Conservation (phyloP, 2,113 vertebrate genomes). For the Pristiophorus japonicus region DNA sequence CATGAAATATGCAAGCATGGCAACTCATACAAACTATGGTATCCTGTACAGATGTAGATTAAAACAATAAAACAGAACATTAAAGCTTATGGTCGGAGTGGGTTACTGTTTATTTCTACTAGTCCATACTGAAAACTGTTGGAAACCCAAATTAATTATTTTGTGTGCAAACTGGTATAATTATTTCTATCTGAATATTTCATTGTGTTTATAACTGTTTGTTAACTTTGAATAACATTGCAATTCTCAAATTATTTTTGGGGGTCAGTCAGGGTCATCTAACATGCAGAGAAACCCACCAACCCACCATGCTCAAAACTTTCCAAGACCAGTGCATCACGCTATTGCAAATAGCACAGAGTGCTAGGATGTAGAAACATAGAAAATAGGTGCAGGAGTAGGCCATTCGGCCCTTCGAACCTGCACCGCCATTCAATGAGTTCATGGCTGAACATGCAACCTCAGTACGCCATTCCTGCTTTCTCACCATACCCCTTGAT, state of each 20-base stretch:
- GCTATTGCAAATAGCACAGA: background rate
- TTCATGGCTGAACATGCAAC: too few species aligned
- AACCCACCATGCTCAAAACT: background rate
- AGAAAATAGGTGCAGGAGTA: too few species aligned
- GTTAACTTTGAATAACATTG: background rate
- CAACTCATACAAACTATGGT: background rate
- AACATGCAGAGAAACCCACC: background rate
- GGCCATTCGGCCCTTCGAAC: too few species aligned
- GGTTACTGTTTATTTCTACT: background rate
- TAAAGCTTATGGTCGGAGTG: background rate
- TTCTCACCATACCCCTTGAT: too few species aligned
- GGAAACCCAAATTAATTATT: background rate
- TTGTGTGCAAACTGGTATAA: background rate
- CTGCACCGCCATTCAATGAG: too few species aligned
- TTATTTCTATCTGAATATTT: background rate
- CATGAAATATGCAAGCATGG: background rate
- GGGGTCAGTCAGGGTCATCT: background rate
- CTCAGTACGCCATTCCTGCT: too few species aligned
- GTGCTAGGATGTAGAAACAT: background rate
- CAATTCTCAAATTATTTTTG: background rate
- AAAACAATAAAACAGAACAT: conserved; percentile 23
- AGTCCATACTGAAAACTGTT: background rate
- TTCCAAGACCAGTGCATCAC: background rate
- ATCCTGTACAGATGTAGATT: background rate
- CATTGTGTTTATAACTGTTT: background rate